phyloP scores from a whole-genome alignment of 2,888 invertebrate genomes.

The Teleogryllus oceanicus region DNA sequence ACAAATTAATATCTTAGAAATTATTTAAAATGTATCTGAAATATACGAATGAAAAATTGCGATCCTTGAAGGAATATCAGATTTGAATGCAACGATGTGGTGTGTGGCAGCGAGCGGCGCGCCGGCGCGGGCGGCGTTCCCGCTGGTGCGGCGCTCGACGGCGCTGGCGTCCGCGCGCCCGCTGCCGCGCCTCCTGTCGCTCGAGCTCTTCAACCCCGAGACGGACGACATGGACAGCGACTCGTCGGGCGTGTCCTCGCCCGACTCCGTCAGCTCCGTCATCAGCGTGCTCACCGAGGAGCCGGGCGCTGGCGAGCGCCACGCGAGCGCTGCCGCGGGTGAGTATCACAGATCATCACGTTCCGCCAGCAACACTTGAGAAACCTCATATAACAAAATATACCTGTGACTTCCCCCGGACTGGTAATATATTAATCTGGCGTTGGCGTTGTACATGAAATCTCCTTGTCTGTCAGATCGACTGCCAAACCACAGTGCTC shows the following conservation, averaged over 20 bases:
- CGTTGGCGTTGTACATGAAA: too few relatives aligned
- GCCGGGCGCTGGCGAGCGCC: constrained; percentile 41
- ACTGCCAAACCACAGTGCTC: too few relatives aligned
- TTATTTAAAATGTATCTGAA: too few relatives aligned
- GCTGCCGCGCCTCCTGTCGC: constrained; percentile 69
- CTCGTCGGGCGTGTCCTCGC: constrained; percentile 81
- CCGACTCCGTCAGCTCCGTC: constrained; percentile 82
- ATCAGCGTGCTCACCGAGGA: constrained; percentile 72
- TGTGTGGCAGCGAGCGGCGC: constrained; percentile 46
- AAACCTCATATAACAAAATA: too few relatives aligned
- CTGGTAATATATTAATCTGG: too few relatives aligned
- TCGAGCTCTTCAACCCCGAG: constrained; percentile 86
- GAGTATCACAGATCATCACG: constrained; percentile 45
- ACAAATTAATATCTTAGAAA: too few relatives aligned
- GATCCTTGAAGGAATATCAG: too few relatives aligned
- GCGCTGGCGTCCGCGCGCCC: constrained; percentile 49
- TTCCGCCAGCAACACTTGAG: too few relatives aligned
- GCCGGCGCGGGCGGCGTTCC: constrained; percentile 52
- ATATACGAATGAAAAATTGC: too few relatives aligned
- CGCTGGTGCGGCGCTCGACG: constrained; percentile 67
- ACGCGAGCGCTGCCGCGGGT: constrained; percentile 60
- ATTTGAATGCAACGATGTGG: too few relatives aligned
- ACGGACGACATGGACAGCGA: constrained; percentile 88
- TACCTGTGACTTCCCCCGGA: too few relatives aligned
- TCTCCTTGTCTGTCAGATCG: too few relatives aligned